A percentile compares a stretch with the other conserved stretches of the same genome.
Evolutionary conservation across 2,888 invertebrate genomes (phyloP).

Genomic region (Epinotia ramella): DNA sequence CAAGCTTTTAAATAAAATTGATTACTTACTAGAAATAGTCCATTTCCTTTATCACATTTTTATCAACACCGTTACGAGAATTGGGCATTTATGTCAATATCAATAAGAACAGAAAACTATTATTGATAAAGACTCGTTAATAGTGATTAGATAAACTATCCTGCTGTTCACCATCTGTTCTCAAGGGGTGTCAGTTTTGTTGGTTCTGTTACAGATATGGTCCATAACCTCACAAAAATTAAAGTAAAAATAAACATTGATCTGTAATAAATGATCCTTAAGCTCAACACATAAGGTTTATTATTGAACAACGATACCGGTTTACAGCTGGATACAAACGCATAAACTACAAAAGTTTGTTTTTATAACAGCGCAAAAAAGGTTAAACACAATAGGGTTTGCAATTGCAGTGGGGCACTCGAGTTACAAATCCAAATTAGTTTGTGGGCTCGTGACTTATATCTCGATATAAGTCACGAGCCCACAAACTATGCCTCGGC

Average conservation of each 20-base stretch:
- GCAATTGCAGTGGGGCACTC: slow-evolving; percentile 68
- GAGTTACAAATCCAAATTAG: slow-evolving; percentile 53
- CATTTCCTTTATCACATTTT: slow-evolving; percentile 11
- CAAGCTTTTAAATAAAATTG: slow-evolving; percentile 19
- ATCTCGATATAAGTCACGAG: too few relatives aligned
- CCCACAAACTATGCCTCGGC: too few relatives aligned
- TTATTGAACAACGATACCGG: slow-evolving; percentile 16
- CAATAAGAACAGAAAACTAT: slow-evolving; percentile 62
- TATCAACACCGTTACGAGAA: slow-evolving; percentile 49
- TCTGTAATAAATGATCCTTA: neutral
- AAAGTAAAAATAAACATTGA: slow-evolving; percentile 17
- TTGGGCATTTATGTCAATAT: slow-evolving; percentile 58
- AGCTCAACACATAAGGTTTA: neutral
- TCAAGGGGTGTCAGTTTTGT: slow-evolving; percentile 44
- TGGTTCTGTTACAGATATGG: slow-evolving; percentile 31
- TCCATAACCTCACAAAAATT: slow-evolving; percentile 23
- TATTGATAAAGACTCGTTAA: slow-evolving; percentile 57
- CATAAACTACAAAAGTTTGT: slow-evolving; percentile 67
- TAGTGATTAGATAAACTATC: slow-evolving; percentile 62
- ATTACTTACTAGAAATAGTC: slow-evolving; percentile 21
- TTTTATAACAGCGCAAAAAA: slow-evolving; percentile 65
- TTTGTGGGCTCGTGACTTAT: slow-evolving; percentile 33
- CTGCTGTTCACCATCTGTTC: slow-evolving; percentile 59
- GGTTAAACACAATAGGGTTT: slow-evolving; percentile 57
- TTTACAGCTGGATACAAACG: slow-evolving; percentile 52